Percentiles rank a stretch among this genome's conserved stretches.
phyloP scores from a whole-genome alignment of 2,113 vertebrate genomes.

The Excalfactoria chinensis region DNA sequence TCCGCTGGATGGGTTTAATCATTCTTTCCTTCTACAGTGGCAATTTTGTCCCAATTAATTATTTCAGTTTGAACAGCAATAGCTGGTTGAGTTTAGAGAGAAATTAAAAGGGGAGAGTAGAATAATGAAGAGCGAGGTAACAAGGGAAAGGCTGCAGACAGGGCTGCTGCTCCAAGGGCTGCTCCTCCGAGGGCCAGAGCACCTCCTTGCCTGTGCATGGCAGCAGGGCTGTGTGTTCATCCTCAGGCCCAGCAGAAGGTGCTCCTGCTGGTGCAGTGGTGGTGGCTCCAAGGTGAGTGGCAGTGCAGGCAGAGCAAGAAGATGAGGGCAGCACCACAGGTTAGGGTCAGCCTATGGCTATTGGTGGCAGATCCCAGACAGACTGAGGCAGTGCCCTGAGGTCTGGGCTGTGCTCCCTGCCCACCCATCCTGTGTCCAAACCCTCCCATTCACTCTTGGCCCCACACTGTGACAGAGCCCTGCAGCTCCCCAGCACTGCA shows the following conservation, averaged over 20 bases:
- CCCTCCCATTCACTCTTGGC: too few species aligned
- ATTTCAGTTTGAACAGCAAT: constrained; percentile 72
- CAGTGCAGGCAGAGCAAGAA: background rate
- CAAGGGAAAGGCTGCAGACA: background rate
- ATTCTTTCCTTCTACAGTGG: constrained; percentile 73
- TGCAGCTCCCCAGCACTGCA: background rate
- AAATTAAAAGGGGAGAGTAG: constrained; percentile 68
- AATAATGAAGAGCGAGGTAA: constrained; percentile 65
- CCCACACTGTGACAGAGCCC: background rate
- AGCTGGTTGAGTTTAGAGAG: constrained; percentile 70
- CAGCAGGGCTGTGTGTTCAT: accelerated
- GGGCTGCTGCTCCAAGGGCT: background rate
- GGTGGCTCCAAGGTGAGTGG: background rate
- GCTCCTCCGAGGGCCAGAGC: accelerated
- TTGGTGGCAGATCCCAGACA: accelerated
- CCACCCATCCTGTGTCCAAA: background rate
- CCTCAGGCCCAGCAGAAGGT: background rate
- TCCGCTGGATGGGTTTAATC: constrained; percentile 73
- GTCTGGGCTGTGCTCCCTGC: background rate
- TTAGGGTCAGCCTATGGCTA: too few species aligned
- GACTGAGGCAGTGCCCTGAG: accelerated
- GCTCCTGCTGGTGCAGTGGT: background rate
- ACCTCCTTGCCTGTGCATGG: accelerated
- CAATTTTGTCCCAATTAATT: constrained; percentile 78
- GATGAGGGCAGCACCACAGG: accelerated